Evolutionary conservation across 1,140 invertebrate genomes (phyloP).

Genomic region (Marisa cornuarietis): DNA sequence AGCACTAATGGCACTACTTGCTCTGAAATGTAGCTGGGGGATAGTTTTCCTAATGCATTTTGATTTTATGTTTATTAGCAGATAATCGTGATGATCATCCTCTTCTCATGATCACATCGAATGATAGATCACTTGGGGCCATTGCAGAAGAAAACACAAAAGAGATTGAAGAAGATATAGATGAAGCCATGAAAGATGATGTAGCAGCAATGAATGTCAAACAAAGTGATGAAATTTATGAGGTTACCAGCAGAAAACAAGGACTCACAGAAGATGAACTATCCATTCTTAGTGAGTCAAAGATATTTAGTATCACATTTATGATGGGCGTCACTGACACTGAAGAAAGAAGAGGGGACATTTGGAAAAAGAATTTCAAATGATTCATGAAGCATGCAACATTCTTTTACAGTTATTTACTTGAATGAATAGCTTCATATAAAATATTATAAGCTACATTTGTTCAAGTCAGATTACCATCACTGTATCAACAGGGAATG

Average conservation of each 20-base stretch:
- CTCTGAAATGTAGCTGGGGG: too few relatives aligned
- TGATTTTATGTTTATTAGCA: background rate
- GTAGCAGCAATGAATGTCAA: constrained; percentile 5
- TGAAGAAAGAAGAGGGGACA: too few relatives aligned
- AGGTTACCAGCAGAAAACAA: constrained; percentile 35
- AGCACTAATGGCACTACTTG: background rate
- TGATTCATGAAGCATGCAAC: too few relatives aligned
- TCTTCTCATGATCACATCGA: constrained; percentile 21
- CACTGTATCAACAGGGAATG: too few relatives aligned
- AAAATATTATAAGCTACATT: background rate
- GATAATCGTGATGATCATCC: constrained; percentile 33
- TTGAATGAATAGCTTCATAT: background rate
- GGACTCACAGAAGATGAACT: constrained; percentile 54
- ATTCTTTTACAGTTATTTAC: too few relatives aligned
- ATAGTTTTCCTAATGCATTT: too few relatives aligned
- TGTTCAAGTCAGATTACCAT: background rate
- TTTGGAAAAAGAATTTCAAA: too few relatives aligned
- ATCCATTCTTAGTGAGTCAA: constrained; percentile 49
- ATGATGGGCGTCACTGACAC: too few relatives aligned
- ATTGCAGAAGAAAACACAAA: constrained; percentile 55
- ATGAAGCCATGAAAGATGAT: constrained; percentile 17
- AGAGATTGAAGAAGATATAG: constrained; percentile 27
- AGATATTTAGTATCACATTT: background rate
- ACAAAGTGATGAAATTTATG: constrained; percentile 44
- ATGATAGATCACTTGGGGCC: constrained; percentile 50